Conservation (phyloP, 2,113 vertebrate genomes). For the Chauna torquata region DNA sequence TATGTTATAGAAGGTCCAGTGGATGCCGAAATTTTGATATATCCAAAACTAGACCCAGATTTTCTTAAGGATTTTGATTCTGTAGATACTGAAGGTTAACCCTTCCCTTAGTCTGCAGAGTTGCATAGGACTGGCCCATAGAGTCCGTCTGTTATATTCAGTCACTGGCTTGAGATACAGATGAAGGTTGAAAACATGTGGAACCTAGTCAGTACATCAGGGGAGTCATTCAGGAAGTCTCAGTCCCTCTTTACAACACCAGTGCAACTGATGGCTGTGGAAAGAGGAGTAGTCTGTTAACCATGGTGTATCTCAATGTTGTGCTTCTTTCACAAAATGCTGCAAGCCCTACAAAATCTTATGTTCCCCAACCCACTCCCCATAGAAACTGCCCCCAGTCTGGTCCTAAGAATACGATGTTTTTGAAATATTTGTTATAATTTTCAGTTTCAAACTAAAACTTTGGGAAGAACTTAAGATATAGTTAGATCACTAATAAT, state of each 20-base stretch:
- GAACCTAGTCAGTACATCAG: neutral
- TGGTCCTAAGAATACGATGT: neutral
- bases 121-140: neutral
- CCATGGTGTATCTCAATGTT: neutral
- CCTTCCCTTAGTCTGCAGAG: neutral
- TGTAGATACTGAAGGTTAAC: neutral
- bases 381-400: neutral
- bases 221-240: neutral
- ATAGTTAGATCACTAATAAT: neutral
- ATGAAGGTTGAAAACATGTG: neutral
- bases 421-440: neutral
- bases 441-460: neutral
- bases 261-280: neutral
- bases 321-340: neutral
- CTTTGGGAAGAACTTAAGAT: neutral
- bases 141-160: neutral
- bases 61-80: neutral
- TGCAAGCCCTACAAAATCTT: neutral
- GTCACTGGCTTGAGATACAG: neutral
- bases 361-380: neutral
- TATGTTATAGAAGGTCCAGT: neutral
- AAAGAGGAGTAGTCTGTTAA: neutral
- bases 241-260: neutral
- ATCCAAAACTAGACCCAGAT: neutral
- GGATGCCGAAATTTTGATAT: neutral